Conservation (phyloP, 2,888 invertebrate genomes). For the Yponomeuta cagnagella region DNA sequence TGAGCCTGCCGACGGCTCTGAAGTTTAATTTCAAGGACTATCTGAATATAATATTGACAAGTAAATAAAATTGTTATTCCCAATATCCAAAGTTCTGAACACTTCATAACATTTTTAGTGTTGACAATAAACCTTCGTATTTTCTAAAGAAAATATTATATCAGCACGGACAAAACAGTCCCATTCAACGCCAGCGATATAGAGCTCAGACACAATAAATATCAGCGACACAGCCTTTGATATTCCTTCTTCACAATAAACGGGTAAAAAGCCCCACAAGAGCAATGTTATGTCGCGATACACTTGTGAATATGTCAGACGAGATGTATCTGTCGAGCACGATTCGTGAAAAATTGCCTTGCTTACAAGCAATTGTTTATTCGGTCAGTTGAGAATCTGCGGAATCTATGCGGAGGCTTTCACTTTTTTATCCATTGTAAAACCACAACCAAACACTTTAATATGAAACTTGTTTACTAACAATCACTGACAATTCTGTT, state of each 20-base stretch:
- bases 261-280: slow-evolving; percentile 2
- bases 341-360: slow-evolving; percentile 55
- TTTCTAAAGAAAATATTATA: not conserved
- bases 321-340: slow-evolving; percentile 64
- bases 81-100: not conserved
- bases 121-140: not conserved
- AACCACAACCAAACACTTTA: too few relatives aligned
- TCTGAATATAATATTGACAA: not conserved
- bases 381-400: not conserved
- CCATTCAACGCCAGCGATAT: slow-evolving; percentile 7
- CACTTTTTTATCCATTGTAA: not conserved
- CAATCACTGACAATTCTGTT: too few relatives aligned
- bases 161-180: not conserved
- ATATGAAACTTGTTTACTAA: too few relatives aligned
- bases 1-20: not conserved
- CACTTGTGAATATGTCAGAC: not conserved
- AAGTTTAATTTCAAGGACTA: not conserved
- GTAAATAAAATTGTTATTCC: not conserved
- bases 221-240: slow-evolving; percentile 10
- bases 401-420: not conserved
- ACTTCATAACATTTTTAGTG: not conserved
- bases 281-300: not conserved
- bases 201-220: slow-evolving; percentile 11
- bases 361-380: not conserved
- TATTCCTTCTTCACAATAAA: slow-evolving; percentile 8